Evolutionary conservation across 1,140 invertebrate species (phyloP), one percentile per base, ranked within the genome.

Genomic region (Orchestia grillus): DNA sequence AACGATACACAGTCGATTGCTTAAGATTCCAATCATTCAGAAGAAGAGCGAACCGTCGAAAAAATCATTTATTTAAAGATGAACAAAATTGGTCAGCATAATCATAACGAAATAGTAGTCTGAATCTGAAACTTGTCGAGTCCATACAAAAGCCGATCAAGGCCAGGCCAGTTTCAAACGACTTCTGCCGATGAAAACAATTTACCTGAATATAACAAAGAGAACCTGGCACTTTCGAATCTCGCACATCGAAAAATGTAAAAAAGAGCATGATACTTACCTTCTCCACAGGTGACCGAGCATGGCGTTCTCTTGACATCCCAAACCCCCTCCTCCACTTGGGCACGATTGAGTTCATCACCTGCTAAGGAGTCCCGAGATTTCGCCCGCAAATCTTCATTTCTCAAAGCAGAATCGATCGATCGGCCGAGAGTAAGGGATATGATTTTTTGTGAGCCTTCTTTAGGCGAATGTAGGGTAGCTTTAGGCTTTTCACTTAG

Each of bases 281-380:
- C 96, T 96, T 96, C 77, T 92, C 96, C 96, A 47, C 96, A 96
- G 0, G 96, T 96, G 42, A 96, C 96, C 19, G 96, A 96, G 57
- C 96, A 96, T 43, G 96, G 96, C 87, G 95, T 87, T 44, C 44
- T 11, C 87, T 44, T 53, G 43, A 95, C 87, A 11, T 95, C 87
- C 95, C 95, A 95, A 87, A 87, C 42, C 28, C 87, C 57, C 11
- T 96, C 28, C 28, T 87, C 45, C 96, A 19, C n/a, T 43, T 96
- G 36, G 15, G 87, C 87, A 90, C 0, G 40, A 88, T 43, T 53
- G 43, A 44, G 43, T 4, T 95, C 77, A 44, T 95, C 77, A 6
- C 36, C 47, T 95, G 41, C 95, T 43, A 62, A 45, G 40, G 53
- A 45, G n/a, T 47, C 92, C 15, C 92, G 92, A 43, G n/a, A 95